phyloP scores from a whole-genome alignment of 2,113 vertebrate species.

The Sturnira hondurensis region DNA sequence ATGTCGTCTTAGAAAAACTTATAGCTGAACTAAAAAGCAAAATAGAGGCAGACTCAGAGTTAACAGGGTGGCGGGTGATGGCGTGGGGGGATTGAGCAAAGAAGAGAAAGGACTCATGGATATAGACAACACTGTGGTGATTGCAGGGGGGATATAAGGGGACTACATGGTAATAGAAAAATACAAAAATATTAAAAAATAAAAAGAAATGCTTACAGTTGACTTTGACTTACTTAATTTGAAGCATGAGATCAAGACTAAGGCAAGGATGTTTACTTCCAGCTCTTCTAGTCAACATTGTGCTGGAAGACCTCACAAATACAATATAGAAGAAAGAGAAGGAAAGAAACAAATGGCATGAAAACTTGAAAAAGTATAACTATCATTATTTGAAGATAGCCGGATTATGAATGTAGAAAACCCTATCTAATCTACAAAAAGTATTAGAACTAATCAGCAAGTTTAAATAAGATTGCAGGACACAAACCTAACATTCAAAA shows the following conservation, averaged over 20 bases:
- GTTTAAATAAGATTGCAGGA: neutral
- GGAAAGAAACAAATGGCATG: neutral
- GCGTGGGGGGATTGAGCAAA: too few relatives aligned
- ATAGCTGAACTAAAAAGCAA: neutral
- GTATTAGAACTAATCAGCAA: neutral
- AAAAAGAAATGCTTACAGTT: neutral
- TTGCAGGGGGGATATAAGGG: too few relatives aligned
- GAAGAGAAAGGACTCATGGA: too few relatives aligned
- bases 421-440: neutral
- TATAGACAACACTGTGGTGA: too few relatives aligned
- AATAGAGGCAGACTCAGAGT: too few relatives aligned
- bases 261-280: neutral
- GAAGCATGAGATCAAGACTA: neutral
- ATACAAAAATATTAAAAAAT: too few relatives aligned
- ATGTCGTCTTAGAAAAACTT: neutral
- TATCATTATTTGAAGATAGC: neutral
- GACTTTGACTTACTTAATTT: neutral
- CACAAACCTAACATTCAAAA: neutral
- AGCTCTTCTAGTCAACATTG: neutral
- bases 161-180: too few relatives aligned
- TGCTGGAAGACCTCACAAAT: neutral
- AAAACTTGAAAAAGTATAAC: neutral
- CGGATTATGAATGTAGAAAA: neutral
- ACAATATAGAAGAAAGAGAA: neutral
- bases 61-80: too few relatives aligned